Evolutionary conservation across 2,113 vertebrate genomes (phyloP).

Genomic region (Urocolius indicus): DNA sequence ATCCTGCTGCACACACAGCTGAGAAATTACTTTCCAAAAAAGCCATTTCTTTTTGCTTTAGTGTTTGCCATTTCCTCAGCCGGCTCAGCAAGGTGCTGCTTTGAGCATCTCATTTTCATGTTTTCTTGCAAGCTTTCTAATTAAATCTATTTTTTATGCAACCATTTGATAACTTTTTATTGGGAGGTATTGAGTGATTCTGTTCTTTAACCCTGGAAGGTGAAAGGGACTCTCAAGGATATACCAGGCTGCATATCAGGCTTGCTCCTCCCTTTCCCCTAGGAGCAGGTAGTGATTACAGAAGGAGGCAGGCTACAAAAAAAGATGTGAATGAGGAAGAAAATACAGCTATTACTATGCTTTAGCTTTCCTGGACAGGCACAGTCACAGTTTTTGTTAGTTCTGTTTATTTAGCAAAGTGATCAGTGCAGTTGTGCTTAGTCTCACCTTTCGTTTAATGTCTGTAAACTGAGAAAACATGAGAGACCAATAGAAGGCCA

Average conservation of each 20-base stretch:
- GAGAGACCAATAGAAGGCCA: conserved; percentile 97
- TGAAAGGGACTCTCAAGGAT: neutral
- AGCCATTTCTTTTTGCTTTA: neutral
- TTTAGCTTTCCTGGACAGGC: neutral
- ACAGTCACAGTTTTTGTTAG: neutral
- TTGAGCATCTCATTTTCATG: neutral
- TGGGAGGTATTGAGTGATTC: neutral
- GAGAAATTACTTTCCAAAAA: neutral
- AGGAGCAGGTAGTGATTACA: neutral
- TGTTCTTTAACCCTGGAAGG: neutral
- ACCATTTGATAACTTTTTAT: neutral
- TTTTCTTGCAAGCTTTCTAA: neutral
- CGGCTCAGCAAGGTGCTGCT: neutral
- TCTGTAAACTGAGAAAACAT: conserved; percentile 99
- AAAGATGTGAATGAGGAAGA: neutral
- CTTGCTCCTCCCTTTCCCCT: neutral
- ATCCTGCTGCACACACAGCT: neutral
- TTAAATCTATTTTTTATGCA: neutral
- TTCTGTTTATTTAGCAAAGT: neutral
- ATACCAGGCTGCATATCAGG: neutral
- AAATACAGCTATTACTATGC: neutral
- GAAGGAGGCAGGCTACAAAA: neutral
- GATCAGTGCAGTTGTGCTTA: neutral
- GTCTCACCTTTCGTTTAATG: conserved; percentile 96
- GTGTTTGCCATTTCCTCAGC: neutral